Evolutionary conservation across 1,140 invertebrate genomes (phyloP).

Genomic region (Lordiphosa collinella): DNA sequence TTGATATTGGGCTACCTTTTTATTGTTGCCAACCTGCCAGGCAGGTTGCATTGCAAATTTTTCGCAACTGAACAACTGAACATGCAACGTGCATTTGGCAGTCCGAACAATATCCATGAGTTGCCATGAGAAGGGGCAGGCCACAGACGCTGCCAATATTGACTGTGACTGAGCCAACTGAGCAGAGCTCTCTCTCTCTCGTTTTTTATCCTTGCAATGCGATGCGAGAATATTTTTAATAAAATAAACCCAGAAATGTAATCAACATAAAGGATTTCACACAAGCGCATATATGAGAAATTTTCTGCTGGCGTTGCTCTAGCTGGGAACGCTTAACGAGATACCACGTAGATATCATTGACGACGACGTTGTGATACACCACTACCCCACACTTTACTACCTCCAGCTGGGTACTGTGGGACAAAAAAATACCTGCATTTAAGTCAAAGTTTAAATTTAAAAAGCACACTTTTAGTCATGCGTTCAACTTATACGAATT

Average conservation of each 20-base stretch:
- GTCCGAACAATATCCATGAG: constrained; percentile 56
- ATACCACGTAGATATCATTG: constrained; percentile 74
- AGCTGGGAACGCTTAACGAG: constrained; percentile 68
- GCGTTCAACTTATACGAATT: no score
- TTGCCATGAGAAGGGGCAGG: constrained; percentile 13
- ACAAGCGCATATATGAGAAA: constrained; percentile 46
- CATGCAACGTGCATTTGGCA: constrained; percentile 76
- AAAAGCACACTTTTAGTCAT: no score
- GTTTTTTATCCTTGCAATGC: constrained; percentile 58
- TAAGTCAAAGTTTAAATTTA: no score
- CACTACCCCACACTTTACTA: constrained; percentile 1
- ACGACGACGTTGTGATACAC: constrained; percentile 22
- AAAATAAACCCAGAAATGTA: constrained; percentile 79
- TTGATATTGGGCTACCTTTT: constrained; percentile 35
- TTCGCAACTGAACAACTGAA: constrained; percentile 39
- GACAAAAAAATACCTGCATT: background rate
- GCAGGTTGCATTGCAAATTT: constrained; percentile 70
- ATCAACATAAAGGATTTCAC: constrained; percentile 79
- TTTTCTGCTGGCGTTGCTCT: constrained; percentile 40
- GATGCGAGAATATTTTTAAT: constrained; percentile 71
- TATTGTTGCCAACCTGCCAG: constrained; percentile 56
- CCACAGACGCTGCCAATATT: constrained; percentile 75
- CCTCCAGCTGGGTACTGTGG: no score
- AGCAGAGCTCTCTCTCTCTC: constrained; percentile 25
- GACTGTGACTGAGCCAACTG: constrained; percentile 61